phyloP scores from a whole-genome alignment of 1,140 invertebrate genomes.

The Ceratina japonica region DNA sequence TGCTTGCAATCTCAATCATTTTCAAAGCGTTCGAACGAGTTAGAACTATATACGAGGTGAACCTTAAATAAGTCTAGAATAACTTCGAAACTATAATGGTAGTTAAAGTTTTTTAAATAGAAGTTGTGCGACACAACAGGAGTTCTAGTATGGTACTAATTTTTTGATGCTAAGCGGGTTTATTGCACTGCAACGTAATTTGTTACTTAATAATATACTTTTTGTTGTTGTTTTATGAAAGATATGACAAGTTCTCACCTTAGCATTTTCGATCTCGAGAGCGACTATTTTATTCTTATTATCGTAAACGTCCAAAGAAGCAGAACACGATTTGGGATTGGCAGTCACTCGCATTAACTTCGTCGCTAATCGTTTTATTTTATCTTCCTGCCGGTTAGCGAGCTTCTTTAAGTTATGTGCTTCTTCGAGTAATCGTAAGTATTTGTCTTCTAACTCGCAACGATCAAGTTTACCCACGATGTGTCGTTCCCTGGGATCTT shows the following conservation, averaged over 20 bases:
- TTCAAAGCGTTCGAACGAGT: background rate
- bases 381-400: slow-evolving; percentile 74
- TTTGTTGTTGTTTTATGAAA: too few species aligned
- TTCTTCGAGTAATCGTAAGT: slow-evolving; percentile 74
- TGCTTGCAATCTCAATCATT: background rate
- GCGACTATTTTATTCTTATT: slow-evolving; percentile 67
- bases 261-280: slow-evolving; percentile 73
- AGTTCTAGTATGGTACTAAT: too few species aligned
- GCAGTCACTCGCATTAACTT: slow-evolving; percentile 73
- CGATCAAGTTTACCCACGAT: slow-evolving; percentile 74
- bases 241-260: slow-evolving; percentile 67
- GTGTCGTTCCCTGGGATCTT: slow-evolving; percentile 76
- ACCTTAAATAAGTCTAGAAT: too few species aligned
- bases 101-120: too few species aligned
- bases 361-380: slow-evolving; percentile 75
- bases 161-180: too few species aligned
- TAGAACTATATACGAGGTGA: too few species aligned
- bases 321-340: slow-evolving; percentile 67
- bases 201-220: too few species aligned
- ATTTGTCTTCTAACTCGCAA: slow-evolving; percentile 75
- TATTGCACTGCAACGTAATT: too few species aligned
- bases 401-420: slow-evolving; percentile 72
- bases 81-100: too few species aligned
- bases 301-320: slow-evolving; percentile 58
- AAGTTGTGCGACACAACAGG: too few species aligned